Evolutionary conservation across 2,797 vertebrate genomes (phyloP).

Genomic region (Jordanella pulchra): DNA sequence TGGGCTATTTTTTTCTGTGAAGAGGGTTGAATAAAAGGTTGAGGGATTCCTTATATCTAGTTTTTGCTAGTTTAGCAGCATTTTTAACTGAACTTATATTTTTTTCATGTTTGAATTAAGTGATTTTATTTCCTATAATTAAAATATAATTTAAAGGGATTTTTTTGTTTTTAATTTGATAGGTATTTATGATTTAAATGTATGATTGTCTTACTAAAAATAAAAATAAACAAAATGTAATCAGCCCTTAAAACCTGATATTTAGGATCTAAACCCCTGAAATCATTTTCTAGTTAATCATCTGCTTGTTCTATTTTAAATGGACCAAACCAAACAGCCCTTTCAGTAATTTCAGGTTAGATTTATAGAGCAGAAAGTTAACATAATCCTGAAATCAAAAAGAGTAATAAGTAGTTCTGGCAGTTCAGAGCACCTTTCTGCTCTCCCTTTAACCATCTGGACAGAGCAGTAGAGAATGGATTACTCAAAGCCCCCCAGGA

Average conservation of each 20-base stretch:
- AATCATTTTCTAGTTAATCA: not conserved
- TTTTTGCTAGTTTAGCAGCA: too few relatives aligned
- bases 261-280: not conserved
- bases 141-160: too few relatives aligned
- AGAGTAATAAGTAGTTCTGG: not conserved
- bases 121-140: too few relatives aligned
- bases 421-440: constrained; percentile 43
- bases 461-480: constrained; percentile 56
- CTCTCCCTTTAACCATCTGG: constrained; percentile 48
- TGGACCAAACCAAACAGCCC: not conserved
- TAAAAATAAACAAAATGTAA: too few relatives aligned
- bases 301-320: not conserved
- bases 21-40: not conserved
- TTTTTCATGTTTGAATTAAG: too few relatives aligned
- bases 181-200: too few relatives aligned
- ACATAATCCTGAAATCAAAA: not conserved
- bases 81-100: too few relatives aligned
- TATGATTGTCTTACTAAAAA: too few relatives aligned
- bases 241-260: not conserved
- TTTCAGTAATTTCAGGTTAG: not conserved
- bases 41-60: too few relatives aligned
- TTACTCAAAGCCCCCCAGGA: constrained; percentile 25
- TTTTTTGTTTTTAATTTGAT: too few relatives aligned
- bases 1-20: too few relatives aligned
- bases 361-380: not conserved